Base-by-base conservation (phyloP, 2,888 invertebrate species). In the Brenthis daphne region DNA sequence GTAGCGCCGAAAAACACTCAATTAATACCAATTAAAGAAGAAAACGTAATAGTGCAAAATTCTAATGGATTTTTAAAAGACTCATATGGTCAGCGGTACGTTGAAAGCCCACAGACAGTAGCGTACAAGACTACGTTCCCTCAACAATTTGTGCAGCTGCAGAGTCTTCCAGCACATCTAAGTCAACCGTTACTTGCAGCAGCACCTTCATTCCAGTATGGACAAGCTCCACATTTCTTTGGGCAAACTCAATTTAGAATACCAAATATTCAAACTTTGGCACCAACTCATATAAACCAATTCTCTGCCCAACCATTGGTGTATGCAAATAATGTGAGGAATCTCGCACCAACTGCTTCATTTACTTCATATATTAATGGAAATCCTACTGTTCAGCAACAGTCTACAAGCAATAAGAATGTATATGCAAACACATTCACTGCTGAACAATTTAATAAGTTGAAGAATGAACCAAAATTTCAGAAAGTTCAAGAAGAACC, bases 81-180 rank as follows among this genome's bases (percentile, higher is more conserved):
- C 74, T 92, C 92, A 0, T 92, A 92, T 71, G 92, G 92, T 33
- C 90, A 92, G 65, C 82, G 80, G 73, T 91, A 85, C 72, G 82
- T 86, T 47, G 84, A 81, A 67, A 76, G 83, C 1, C 88, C 89
- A 48, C 88, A 88, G 67, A 72, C 82, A 20, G 70, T 86, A 3
- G 79, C 87, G 1, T 91, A 89, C 68, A 88, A 84, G 72, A 77
- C 84, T 24, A 82, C 83, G 5, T 83, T 85, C 67, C 89, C 91
- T 11, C 91, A 90, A 73, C 88, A 91, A 73, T 92, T 80, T 75
- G 83, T 92, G 64, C 83, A 85, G 66, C 80, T 92, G 24, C 92
- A 92, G 77, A 88, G 85, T 66, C 73, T 92, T 57, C 92, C 92
- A 6, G 82, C 86, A 57, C 92, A 92, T 77, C 79, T 92, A 16